Percentiles rank a stretch among this genome's conserved stretches.
Evolutionary conservation across 2,113 vertebrate species (phyloP).

Genomic region (Myiozetetes cayanensis): DNA sequence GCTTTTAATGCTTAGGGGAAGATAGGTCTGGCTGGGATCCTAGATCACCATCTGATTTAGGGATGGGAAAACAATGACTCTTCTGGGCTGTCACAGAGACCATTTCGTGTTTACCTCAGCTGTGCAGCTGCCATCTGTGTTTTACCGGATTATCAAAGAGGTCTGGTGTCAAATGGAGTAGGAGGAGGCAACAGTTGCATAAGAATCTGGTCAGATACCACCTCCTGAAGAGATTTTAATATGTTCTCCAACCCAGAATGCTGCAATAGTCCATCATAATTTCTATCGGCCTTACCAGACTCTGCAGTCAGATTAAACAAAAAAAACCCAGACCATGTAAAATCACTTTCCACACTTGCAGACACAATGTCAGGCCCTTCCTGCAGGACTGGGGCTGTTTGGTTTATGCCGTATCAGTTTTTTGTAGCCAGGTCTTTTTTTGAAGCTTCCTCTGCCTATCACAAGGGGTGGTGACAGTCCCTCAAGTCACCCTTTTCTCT

Average conservation of each 20-base stretch:
- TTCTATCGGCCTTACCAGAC: not conserved
- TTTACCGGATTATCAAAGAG: not conserved
- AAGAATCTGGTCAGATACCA: not conserved
- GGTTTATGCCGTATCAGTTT: not conserved
- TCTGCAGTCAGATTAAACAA: not conserved
- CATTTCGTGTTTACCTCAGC: not conserved
- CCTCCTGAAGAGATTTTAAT: not conserved
- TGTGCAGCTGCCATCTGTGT: not conserved
- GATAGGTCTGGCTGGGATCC: not conserved
- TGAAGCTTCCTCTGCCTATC: not conserved
- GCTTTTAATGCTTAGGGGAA: not conserved
- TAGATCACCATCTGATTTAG: not conserved
- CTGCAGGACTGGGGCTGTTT: not conserved
- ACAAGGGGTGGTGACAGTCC: not conserved
- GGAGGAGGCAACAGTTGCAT: not conserved
- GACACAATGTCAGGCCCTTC: not conserved
- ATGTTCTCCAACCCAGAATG: not conserved
- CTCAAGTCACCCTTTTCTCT: not conserved
- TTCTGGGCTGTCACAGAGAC: not conserved
- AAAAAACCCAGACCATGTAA: not conserved
- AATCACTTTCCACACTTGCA: not conserved
- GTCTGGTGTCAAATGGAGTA: not conserved
- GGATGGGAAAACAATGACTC: not conserved
- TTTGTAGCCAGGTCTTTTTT: not conserved
- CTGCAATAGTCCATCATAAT: not conserved